These are phyloP conservation scores for Zootermopsis nevadensis DNA, from an alignment of 2,888 invertebrate species.

Conservation along the genomic window DNA sequence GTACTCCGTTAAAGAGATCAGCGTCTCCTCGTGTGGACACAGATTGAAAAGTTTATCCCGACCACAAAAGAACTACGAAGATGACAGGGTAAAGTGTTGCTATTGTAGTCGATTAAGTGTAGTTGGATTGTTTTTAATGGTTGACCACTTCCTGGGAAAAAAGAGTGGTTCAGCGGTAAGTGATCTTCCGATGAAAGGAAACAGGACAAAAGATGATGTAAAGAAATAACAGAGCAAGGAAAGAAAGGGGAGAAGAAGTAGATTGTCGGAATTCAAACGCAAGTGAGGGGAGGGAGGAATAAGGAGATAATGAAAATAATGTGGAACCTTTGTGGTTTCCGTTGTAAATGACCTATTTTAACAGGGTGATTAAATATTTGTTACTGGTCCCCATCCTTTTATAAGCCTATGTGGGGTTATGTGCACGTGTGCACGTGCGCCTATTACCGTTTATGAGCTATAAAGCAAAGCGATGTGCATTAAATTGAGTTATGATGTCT, in stretches of 20 bases:
- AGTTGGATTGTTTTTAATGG: conserved; percentile 28
- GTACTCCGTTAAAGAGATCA: too few species aligned
- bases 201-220: not conserved
- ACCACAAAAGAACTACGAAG: not conserved
- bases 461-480: not conserved
- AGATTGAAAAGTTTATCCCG: not conserved
- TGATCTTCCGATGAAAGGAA: conserved; percentile 22
- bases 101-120: conserved; percentile 22
- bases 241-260: not conserved
- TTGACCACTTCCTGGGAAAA: conserved; percentile 22
- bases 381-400: not conserved
- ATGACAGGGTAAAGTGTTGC: conserved; percentile 30
- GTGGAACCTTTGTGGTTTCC: not conserved
- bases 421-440: too few species aligned
- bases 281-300: not conserved
- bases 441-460: too few species aligned
- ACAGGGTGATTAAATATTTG: not conserved
- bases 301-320: not conserved
- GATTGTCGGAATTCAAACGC: not conserved
- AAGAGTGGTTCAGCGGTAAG: not conserved
- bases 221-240: not conserved
- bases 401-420: not conserved
- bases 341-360: not conserved
- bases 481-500: not conserved
- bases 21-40: not conserved